phyloP scores from a whole-genome alignment of 2,113 vertebrate genomes.

The Loxodonta africana region DNA sequence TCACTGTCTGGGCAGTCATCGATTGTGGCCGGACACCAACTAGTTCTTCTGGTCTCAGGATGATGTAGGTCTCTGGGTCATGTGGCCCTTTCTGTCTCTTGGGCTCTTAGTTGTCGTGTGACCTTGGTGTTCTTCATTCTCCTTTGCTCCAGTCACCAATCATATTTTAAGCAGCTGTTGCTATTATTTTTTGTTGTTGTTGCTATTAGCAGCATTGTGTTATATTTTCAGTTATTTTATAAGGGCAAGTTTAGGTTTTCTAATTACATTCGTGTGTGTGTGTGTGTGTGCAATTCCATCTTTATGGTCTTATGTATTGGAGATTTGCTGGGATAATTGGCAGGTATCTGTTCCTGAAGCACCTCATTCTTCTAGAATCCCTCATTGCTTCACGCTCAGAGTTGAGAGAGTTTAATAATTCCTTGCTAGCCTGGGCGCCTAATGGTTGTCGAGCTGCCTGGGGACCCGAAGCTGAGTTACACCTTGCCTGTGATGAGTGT shows the following conservation, averaged over 20 bases:
- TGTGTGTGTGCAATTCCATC: background rate
- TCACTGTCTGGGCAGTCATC: no score
- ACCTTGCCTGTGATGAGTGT: slow-evolving; percentile 66
- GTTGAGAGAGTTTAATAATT: background rate
- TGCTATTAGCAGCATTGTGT: background rate
- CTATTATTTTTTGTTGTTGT: background rate
- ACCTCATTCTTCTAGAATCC: background rate
- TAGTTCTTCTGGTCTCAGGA: no score
- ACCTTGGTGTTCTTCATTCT: no score
- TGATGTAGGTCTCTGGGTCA: no score
- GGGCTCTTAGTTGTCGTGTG: no score
- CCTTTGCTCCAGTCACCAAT: background rate
- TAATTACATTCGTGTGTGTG: background rate
- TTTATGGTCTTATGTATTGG: background rate
- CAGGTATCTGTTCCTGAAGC: background rate
- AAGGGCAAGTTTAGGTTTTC: background rate
- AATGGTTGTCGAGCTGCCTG: background rate
- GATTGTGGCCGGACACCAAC: no score
- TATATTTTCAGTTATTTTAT: background rate
- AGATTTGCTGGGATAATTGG: background rate
- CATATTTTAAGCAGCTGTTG: background rate
- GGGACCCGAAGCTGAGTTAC: slow-evolving; percentile 61
- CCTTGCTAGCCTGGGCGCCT: background rate
- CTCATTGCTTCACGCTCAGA: background rate
- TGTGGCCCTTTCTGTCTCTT: no score